phyloP scores from a whole-genome alignment of 2,888 invertebrate genomes.

The Sycophila texana region DNA sequence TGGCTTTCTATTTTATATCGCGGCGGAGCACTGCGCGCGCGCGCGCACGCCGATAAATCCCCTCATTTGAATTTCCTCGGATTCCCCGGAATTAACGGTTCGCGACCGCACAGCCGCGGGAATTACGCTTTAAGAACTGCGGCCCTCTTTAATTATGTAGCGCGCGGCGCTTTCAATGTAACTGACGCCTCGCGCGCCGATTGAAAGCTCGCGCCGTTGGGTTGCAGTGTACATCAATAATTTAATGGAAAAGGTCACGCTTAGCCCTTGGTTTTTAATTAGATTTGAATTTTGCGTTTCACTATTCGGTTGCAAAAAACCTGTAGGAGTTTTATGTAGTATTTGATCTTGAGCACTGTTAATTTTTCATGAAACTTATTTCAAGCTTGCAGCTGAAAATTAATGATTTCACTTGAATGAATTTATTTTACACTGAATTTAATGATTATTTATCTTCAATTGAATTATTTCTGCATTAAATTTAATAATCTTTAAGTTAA shows the following conservation, averaged over 20 bases:
- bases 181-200: background rate
- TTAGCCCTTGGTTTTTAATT: constrained; percentile 1
- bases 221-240: constrained; percentile 9
- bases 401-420: too few relatives aligned
- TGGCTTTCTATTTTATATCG: constrained; percentile 48
- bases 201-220: constrained; percentile 14
- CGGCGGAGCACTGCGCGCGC: too few relatives aligned
- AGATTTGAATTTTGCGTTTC: background rate
- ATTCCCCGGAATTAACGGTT: constrained; percentile 45
- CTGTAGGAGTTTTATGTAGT: too few relatives aligned
- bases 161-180: constrained; percentile 35
- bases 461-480: too few relatives aligned
- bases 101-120: constrained; percentile 1
- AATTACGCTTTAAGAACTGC: constrained; percentile 31
- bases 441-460: too few relatives aligned
- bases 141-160: constrained; percentile 32
- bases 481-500: too few relatives aligned
- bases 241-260: constrained; percentile 28
- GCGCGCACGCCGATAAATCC: constrained; percentile 41
- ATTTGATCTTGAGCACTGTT: too few relatives aligned
- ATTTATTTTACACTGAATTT: too few relatives aligned
- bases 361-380: too few relatives aligned
- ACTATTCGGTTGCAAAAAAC: too few relatives aligned
- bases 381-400: too few relatives aligned
- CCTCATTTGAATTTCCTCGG: constrained; percentile 48